A percentile compares a stretch with the other conserved stretches of the same genome.
These are phyloP conservation scores for Macrosoma leucophasiata DNA, from an alignment of 2,888 invertebrate genomes.

Conservation along the genomic window DNA sequence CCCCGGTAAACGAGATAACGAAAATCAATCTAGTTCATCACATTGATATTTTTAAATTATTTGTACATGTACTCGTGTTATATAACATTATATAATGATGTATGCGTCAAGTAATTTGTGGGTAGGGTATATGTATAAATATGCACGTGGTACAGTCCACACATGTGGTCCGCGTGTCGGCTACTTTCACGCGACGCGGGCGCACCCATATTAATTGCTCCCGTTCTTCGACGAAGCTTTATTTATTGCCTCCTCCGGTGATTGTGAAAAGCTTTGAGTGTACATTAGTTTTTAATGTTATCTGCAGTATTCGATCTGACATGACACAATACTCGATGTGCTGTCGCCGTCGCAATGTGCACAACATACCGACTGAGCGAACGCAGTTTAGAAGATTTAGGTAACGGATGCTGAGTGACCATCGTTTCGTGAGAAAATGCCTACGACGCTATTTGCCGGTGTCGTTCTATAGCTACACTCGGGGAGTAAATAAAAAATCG, in stretches of 20 bases:
- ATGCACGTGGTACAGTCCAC: slow-evolving; percentile 38
- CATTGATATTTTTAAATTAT: too few species aligned
- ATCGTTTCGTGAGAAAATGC: slow-evolving; percentile 54
- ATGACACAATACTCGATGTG: slow-evolving; percentile 48
- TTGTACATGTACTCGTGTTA: too few species aligned
- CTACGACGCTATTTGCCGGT: slow-evolving; percentile 45
- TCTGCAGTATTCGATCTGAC: slow-evolving; percentile 66
- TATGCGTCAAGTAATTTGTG: slow-evolving; percentile 8
- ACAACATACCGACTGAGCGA: too few species aligned
- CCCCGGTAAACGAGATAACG: too few species aligned
- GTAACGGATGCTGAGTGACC: background rate
- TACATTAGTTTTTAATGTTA: slow-evolving; percentile 69
- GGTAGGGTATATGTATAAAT: slow-evolving; percentile 14
- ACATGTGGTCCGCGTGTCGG: slow-evolving; percentile 52
- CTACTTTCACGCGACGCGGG: slow-evolving; percentile 68
- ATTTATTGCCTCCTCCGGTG: slow-evolving; percentile 69
- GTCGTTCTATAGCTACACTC: slow-evolving; percentile 55
- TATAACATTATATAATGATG: slow-evolving; percentile 10
- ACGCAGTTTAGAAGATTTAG: too few species aligned
- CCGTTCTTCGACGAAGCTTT: slow-evolving; percentile 72
- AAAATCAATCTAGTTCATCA: too few species aligned
- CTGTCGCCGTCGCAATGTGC: slow-evolving; percentile 15
- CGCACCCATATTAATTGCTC: slow-evolving; percentile 75
- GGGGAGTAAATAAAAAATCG: slow-evolving; percentile 66
- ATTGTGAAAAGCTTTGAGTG: slow-evolving; percentile 71